These are phyloP conservation scores for Oscheius sp. DNA, from an alignment of 2,888 invertebrate species.

Conservation along the genomic window DNA sequence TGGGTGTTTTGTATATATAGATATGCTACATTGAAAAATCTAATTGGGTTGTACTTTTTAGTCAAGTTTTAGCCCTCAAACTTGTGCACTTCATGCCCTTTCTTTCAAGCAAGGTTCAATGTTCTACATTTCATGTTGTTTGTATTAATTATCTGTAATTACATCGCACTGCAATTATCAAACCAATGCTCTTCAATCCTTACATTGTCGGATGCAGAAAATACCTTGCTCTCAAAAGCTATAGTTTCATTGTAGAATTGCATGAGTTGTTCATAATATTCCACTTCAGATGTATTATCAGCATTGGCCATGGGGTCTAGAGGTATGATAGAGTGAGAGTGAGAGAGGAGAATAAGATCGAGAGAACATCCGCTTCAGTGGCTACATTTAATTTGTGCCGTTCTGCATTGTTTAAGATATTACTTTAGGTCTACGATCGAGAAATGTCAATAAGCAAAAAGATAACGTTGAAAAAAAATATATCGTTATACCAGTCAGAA, in stretches of 20 bases:
- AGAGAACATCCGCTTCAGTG: constrained; percentile 1
- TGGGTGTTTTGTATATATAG: no score
- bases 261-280: constrained; percentile 32
- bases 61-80: no score
- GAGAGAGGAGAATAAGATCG: no score
- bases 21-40: no score
- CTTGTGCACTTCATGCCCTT: constrained; percentile 8
- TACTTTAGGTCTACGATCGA: no score
- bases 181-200: constrained; percentile 1
- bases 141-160: constrained; percentile 20
- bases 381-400: constrained; percentile 16
- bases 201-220: constrained; percentile 22
- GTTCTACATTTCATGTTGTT: constrained; percentile 6
- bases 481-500: no score
- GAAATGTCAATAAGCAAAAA: no score
- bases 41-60: no score
- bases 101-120: constrained; percentile 12
- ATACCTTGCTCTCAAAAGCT: constrained; percentile 58
- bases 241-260: constrained; percentile 63
- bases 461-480: no score
- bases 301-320: constrained; percentile 1
- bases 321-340: neutral
- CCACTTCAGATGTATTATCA: neutral
- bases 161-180: constrained; percentile 9
- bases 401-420: neutral